Conservation (phyloP, 2,888 invertebrate species). For the Drosophila acutilabella region DNA sequence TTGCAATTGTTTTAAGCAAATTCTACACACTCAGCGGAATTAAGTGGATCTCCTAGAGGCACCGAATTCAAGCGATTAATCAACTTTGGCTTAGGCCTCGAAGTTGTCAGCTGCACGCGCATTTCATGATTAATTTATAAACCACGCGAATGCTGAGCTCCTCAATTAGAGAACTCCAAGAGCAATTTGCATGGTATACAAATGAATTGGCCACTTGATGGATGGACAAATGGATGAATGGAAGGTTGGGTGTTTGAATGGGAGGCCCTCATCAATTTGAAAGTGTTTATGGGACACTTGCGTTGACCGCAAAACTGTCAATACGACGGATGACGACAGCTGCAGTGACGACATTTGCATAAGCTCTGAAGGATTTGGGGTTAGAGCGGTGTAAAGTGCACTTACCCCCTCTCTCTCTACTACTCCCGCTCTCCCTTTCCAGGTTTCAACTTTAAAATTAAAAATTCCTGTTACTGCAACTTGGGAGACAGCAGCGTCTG, state of each 20-base stretch:
- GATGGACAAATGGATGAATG: conserved; percentile 18
- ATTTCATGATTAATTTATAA: conserved; percentile 76
- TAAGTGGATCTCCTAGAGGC: conserved; percentile 61
- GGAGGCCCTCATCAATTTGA: conserved; percentile 77
- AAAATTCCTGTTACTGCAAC: conserved; percentile 63
- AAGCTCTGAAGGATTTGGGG: conserved; percentile 53
- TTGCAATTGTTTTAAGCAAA: conserved; percentile 60
- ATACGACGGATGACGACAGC: conserved; percentile 64
- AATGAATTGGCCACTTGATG: conserved; percentile 28
- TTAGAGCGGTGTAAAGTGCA: conserved; percentile 60
- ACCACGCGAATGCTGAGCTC: conserved; percentile 34
- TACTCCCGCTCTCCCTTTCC: not conserved
- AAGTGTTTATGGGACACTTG: conserved; percentile 68
- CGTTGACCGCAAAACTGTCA: conserved; percentile 76
- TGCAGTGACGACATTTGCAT: conserved; percentile 72
- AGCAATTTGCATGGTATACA: conserved; percentile 69
- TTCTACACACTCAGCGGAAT: conserved; percentile 67
- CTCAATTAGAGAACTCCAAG: conserved; percentile 67
- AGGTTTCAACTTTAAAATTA: conserved; percentile 72
- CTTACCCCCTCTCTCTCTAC: conserved; percentile 38
- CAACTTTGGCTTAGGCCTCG: conserved; percentile 66
- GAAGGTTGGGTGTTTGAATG: conserved; percentile 67
- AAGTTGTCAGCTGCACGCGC: conserved; percentile 68
- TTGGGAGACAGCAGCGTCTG: conserved; percentile 19
- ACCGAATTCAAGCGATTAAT: conserved; percentile 70